Base-by-base conservation (phyloP, 2,797 vertebrate species). In the Catamblyrhynchus diadema region DNA sequence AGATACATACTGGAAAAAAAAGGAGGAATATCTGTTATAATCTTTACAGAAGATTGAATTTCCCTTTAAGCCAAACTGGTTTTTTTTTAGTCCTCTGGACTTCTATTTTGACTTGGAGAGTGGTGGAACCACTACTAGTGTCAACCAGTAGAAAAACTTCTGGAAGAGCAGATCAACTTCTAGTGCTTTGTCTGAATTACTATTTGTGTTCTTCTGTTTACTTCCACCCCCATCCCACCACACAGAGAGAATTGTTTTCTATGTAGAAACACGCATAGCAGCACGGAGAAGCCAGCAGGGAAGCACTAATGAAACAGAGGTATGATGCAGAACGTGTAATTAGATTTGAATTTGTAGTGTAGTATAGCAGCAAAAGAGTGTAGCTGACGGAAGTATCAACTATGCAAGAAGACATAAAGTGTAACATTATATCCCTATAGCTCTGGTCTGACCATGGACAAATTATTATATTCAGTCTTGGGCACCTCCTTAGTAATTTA, bases 381-480 rank as follows among this genome's bases (percentile, higher is more conserved):
- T 70, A 80, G 83, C 81, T 88, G 93, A 57, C 35, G n/a, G 88
- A 97, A 90, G 92, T 80, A 90, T 82, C 78, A 95, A 50, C 83
- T 82, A 79, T 88, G 88, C 59, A 82, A 93, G 66, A 41, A 70
- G 81, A 53, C 3, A 1, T 62, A 32, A 3, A 93, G 77, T 69
- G 54, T 61, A 79, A 44, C 60, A 84, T 95, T 88, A 88, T 92
- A 92, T 95, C 56, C 81, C 56, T 96, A 77, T 60, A 86, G 77
- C 51, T 93, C 44, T 87, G 41, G 28, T 67, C 73, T 95, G 86
- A 95, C 93, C 88, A 67, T 2, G 4, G 48, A 75, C 95, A 93
- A 97, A 97, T 97, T 90, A 96, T 72, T 94, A 92, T 82, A 93
- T 87, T 92, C 71, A 88, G 74, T 90, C 74, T 77, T 92, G 67